Evolutionary conservation across 2,797 vertebrate species (phyloP).

Genomic region (Tympanoctomys barrerae): DNA sequence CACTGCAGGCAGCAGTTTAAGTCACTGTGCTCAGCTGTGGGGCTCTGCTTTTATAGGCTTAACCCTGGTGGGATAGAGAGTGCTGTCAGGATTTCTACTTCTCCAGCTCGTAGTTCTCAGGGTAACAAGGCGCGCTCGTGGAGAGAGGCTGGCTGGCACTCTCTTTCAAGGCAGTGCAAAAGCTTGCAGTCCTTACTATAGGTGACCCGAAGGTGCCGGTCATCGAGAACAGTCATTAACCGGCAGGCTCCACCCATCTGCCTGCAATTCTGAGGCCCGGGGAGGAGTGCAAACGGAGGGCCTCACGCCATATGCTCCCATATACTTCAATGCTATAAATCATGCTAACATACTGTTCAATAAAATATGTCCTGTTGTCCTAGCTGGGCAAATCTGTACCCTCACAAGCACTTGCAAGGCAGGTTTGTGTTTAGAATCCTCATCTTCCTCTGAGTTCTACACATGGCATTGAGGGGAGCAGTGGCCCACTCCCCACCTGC

Average conservation of each 20-base stretch:
- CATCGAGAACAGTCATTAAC: not conserved
- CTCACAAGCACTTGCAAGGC: not conserved
- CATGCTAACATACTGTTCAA: slow-evolving; percentile 1
- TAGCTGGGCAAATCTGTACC: not conserved
- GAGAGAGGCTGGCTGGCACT: not conserved
- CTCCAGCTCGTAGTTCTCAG: not conserved
- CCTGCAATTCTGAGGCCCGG: not conserved
- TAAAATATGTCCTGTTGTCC: not conserved
- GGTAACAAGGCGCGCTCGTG: not conserved
- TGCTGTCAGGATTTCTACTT: not conserved
- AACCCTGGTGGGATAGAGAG: not conserved
- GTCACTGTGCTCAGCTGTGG: accelerated
- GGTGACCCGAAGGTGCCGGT: not conserved
- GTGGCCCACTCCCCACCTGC: not conserved
- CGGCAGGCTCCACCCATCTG: not conserved
- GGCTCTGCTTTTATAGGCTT: not conserved
- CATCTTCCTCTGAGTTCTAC: slow-evolving; percentile 2
- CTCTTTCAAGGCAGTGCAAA: not conserved
- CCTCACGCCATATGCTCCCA: not conserved
- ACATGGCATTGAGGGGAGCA: not conserved
- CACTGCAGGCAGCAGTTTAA: not conserved
- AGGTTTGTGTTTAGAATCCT: slow-evolving; percentile 1
- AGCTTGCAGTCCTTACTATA: not conserved
- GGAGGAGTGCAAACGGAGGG: not conserved
- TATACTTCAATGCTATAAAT: slow-evolving; percentile 46